phyloP scores from a whole-genome alignment of 2,113 vertebrate genomes.

The Tursiops truncatus region DNA sequence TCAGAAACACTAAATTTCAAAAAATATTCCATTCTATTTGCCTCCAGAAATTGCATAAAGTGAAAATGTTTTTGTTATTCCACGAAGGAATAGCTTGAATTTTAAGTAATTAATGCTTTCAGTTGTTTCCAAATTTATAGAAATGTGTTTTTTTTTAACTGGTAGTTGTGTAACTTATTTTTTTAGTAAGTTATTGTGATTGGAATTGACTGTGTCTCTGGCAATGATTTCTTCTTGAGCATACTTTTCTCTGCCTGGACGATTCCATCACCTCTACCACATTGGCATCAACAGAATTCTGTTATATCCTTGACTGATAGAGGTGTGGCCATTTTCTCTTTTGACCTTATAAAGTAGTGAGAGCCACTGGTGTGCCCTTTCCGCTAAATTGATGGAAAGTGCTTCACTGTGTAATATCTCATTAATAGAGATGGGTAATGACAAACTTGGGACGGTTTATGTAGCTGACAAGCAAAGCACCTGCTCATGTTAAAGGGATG shows the following conservation, averaged over 20 bases:
- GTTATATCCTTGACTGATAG: constrained; percentile 39
- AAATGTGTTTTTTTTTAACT: not conserved
- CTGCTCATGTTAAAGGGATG: not conserved
- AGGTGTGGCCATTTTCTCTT: constrained; percentile 49
- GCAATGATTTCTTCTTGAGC: not conserved
- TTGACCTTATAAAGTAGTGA: constrained; percentile 56
- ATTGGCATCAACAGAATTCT: not conserved
- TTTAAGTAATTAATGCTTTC: not conserved
- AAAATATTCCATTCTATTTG: not conserved
- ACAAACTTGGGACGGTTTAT: constrained; percentile 39
- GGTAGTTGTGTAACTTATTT: no score
- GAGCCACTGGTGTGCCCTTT: constrained; percentile 42
- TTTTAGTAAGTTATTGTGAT: not conserved
- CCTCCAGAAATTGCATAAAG: not conserved
- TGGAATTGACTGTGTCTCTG: not conserved
- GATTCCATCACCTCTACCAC: not conserved
- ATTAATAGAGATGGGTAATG: constrained; percentile 59
- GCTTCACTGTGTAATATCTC: constrained; percentile 47
- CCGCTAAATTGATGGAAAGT: constrained; percentile 57
- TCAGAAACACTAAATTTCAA: not conserved
- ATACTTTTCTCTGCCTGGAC: not conserved
- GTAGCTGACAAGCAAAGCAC: not conserved
- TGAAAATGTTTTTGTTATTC: not conserved
- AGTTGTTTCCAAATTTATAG: not conserved
- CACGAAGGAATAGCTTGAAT: not conserved